phyloP scores from a whole-genome alignment of 2,113 vertebrate genomes.

The Tragelaphus imberbis region DNA sequence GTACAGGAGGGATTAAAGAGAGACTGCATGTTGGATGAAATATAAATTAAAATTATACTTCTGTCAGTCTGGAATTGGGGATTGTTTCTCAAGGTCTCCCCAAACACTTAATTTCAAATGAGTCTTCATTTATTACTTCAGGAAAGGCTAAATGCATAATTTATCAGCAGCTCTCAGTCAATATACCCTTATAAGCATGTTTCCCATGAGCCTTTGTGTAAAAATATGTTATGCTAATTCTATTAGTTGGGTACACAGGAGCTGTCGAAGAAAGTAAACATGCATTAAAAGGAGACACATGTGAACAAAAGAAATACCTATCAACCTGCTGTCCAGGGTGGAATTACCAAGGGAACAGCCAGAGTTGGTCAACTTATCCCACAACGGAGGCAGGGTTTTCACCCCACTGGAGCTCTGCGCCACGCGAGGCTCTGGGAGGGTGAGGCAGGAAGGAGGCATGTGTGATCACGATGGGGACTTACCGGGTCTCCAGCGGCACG shows the following conservation, averaged over 20 bases:
- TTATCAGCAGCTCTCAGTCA: constrained; percentile 75
- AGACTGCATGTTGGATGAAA: constrained; percentile 75
- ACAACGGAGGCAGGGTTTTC: not conserved
- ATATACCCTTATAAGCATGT: constrained; percentile 69
- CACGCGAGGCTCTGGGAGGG: accelerated
- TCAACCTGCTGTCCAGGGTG: not conserved
- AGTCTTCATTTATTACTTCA: constrained; percentile 78
- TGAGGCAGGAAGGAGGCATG: accelerated
- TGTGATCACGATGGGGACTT: not conserved
- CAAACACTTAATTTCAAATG: constrained; percentile 79
- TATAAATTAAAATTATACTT: constrained; percentile 83
- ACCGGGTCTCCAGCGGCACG: constrained; percentile 98
- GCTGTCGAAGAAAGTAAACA: constrained; percentile 56
- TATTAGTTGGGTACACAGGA: constrained; percentile 60
- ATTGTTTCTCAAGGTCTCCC: constrained; percentile 80
- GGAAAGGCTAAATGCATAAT: constrained; percentile 76
- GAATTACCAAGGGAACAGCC: not conserved
- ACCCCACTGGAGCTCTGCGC: not conserved
- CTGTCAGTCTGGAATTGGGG: constrained; percentile 77
- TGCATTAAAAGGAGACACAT: constrained; percentile 49
- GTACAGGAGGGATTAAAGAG: constrained; percentile 78
- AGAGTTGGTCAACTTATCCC: not conserved
- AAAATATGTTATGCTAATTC: constrained; percentile 71
- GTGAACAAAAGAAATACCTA: constrained; percentile 49
- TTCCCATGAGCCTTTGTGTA: constrained; percentile 64